A percentile compares a stretch with the other conserved stretches of the same genome.
These are phyloP conservation scores for Pandemis heparana DNA, from an alignment of 2,888 invertebrate species.

Conservation along the genomic window DNA sequence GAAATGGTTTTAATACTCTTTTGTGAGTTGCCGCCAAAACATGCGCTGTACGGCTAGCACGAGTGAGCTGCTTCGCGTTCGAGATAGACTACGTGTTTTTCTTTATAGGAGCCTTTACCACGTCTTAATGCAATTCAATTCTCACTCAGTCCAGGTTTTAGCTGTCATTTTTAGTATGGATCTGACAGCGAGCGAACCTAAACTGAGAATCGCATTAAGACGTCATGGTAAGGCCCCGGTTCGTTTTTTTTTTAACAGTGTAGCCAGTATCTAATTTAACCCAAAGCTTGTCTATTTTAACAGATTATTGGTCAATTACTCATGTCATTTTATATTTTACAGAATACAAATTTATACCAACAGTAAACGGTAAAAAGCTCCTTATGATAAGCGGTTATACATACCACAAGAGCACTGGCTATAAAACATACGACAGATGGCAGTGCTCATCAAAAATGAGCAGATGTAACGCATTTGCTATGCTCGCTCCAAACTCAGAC, in stretches of 20 bases:
- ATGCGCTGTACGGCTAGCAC: too few relatives aligned
- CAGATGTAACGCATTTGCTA: background rate
- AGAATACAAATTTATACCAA: background rate
- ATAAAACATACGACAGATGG: background rate
- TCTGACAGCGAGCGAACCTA: too few relatives aligned
- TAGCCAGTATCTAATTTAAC: background rate
- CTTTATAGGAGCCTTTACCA: too few relatives aligned
- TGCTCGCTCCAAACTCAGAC: background rate
- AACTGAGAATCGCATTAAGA: too few relatives aligned
- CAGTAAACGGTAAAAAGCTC: background rate
- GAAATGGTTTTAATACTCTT: too few relatives aligned
- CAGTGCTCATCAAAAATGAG: background rate
- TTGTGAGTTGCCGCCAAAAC: too few relatives aligned
- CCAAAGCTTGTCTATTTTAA: background rate
- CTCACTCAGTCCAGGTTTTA: too few relatives aligned
- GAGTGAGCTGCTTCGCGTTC: too few relatives aligned
- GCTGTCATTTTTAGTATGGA: too few relatives aligned
- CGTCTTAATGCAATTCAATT: too few relatives aligned
- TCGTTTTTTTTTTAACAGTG: background rate
- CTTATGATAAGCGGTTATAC: background rate
- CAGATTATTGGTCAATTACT: background rate
- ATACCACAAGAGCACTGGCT: background rate
- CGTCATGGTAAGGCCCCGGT: too few relatives aligned
- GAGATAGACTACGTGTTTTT: too few relatives aligned
- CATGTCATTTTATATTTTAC: background rate